Evolutionary conservation across 92 coral and sea anemone species (phyloP), one percentile per base, ranked within the genome.

Genomic region (Epizoanthus stellaris): DNA sequence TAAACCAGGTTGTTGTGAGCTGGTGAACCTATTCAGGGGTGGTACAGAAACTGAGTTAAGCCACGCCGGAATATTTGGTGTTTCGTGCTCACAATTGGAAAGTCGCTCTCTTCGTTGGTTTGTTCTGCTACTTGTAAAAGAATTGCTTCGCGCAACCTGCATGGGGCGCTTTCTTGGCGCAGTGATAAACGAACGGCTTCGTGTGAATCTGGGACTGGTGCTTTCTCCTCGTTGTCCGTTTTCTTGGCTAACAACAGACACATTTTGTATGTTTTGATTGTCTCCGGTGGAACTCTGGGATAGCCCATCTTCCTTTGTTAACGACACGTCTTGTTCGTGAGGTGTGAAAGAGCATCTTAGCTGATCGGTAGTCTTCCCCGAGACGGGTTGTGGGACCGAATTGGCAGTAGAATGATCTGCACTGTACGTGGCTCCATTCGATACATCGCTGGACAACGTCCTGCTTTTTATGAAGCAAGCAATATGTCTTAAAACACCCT

Each of bases 401-500:
- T 30, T 73, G 4, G 6, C 39, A 38, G 68, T 49, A 15, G 53
- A 36, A 10, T 36, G 15, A 42, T 66, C 70, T 39, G 17, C 9
- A 47, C 73, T 73, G 57, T 81, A 54, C 52, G 65, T 39, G 23
- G 68, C 56, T 54, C 67, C 88, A 34, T 72, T 82, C 54, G 70
- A 49, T 45, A 75, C n/a, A 52, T 75, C 87, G 25, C 45, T 70
- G 4, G 85, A 73, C 2, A 87, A 65, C 1, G 93, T 73, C 67
- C 88, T 91, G 42, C 93, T 94, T 42, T 87, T 92, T 42, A 94
- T 90, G 14, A 94, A 94, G 34, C 82, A 90, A 40, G 91, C 85
- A 16, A 94, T 85, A 49, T 92, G 98, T 47, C 91, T 79, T 63
- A 93, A 81, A 23, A 94, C 94, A 6, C 87, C 80, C 73, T 80